phyloP scores from a whole-genome alignment of 2,113 vertebrate species.

The Rutilus rutilus region DNA sequence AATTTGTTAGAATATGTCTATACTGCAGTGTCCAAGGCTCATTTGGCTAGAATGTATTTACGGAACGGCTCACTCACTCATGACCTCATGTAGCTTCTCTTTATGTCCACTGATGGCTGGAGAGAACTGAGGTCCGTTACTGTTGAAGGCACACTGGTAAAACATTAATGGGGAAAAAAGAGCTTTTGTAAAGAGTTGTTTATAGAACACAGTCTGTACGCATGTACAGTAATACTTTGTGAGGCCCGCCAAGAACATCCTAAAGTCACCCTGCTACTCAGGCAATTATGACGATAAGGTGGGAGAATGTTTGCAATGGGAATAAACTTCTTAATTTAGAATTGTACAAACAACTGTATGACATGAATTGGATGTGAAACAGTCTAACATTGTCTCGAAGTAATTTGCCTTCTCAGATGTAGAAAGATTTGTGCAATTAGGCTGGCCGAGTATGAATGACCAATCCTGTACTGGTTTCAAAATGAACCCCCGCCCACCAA shows the following conservation, averaged over 20 bases:
- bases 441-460: neutral
- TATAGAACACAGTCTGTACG: constrained; percentile 32
- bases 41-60: constrained; percentile 40
- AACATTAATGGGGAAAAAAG: constrained; percentile 21
- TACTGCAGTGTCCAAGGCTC: constrained; percentile 28
- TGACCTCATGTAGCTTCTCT: constrained; percentile 52
- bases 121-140: constrained; percentile 44
- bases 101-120: constrained; percentile 54
- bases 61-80: constrained; percentile 42
- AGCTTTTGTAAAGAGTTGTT: constrained; percentile 33
- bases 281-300: constrained; percentile 47
- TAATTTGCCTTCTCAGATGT: constrained; percentile 22
- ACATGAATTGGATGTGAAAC: constrained; percentile 7
- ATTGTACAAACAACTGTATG: constrained; percentile 22
- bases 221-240: constrained; percentile 50
- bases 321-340: constrained; percentile 42
- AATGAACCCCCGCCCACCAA: neutral
- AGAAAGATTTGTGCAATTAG: constrained; percentile 34
- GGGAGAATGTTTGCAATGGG: constrained; percentile 26
- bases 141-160: constrained; percentile 55
- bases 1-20: neutral
- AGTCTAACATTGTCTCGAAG: neutral
- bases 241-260: constrained; percentile 17
- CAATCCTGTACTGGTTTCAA: neutral
- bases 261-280: constrained; percentile 42